Conservation (phyloP, 1,140 invertebrate species). For the Drosophila insularis region DNA sequence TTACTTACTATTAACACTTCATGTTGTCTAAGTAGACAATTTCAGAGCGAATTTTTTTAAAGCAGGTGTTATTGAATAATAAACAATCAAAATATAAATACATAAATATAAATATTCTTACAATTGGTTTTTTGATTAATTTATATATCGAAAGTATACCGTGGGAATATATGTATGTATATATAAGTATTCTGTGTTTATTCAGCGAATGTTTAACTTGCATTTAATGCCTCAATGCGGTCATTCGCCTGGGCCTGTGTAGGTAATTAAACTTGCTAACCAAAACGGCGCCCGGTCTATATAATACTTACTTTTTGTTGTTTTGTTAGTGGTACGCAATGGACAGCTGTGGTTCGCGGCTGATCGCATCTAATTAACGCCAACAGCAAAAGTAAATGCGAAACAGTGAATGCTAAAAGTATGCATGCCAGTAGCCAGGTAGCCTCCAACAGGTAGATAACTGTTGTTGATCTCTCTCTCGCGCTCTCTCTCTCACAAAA, state of each 20-base stretch:
- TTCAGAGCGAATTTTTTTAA: no score
- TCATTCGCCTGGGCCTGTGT: constrained; percentile 43
- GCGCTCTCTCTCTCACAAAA: background rate
- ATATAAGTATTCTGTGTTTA: background rate
- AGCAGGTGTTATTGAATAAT: no score
- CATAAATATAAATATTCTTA: no score
- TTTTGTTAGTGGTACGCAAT: constrained; percentile 25
- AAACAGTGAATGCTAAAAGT: constrained; percentile 51
- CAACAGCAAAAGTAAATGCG: background rate
- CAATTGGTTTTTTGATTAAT: no score
- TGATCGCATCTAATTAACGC: constrained; percentile 59
- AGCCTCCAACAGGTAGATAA: constrained; percentile 22
- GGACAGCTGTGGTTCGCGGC: constrained; percentile 39
- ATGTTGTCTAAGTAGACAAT: no score
- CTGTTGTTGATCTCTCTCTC: background rate
- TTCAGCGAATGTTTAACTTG: background rate
- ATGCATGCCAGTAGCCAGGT: background rate
- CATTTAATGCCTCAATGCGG: constrained; percentile 15
- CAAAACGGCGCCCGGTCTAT: constrained; percentile 14
- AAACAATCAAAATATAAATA: no score
- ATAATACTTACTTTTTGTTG: constrained; percentile 10
- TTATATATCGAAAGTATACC: background rate
- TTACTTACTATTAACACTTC: no score
- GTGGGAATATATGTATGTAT: background rate
- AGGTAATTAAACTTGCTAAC: constrained; percentile 62